These are phyloP conservation scores for Zootoca vivipara DNA, from an alignment of 2,113 vertebrate genomes.

Conservation along the genomic window DNA sequence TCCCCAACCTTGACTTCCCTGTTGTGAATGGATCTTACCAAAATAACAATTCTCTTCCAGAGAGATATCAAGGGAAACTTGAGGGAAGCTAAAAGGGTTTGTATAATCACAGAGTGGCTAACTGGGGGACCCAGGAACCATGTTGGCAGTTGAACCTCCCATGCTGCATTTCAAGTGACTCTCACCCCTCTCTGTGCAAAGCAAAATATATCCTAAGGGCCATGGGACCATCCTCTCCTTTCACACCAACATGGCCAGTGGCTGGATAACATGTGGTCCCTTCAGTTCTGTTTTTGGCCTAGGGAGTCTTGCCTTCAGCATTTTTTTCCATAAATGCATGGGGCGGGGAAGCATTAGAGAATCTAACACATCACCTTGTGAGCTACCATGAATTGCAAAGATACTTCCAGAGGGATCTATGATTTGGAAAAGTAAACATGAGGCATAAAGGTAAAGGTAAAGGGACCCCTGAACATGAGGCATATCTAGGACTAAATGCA, in stretches of 20 bases:
- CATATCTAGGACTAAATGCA: too few species aligned
- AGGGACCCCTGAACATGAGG: too few species aligned
- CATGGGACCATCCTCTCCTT: background rate
- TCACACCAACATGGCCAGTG: background rate
- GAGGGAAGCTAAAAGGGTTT: background rate
- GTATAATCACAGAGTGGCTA: background rate
- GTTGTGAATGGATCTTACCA: too few species aligned
- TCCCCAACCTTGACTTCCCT: background rate
- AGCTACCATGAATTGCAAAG: too few species aligned
- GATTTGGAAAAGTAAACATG: too few species aligned
- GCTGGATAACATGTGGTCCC: background rate
- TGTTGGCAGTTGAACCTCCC: background rate
- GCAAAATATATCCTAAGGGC: background rate
- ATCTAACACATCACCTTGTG: background rate
- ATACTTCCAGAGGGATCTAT: too few species aligned
- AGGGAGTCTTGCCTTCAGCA: background rate
- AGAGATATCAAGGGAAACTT: background rate
- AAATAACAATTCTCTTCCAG: too few species aligned
- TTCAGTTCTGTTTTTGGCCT: background rate
- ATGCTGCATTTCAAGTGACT: background rate
- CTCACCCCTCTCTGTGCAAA: too few species aligned
- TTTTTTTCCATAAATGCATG: too few species aligned
- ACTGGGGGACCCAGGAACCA: background rate
- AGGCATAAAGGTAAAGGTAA: too few species aligned
- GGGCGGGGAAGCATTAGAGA: background rate